Evolutionary conservation across 2,888 invertebrate genomes (phyloP).

Genomic region (Idaea dimidiata): DNA sequence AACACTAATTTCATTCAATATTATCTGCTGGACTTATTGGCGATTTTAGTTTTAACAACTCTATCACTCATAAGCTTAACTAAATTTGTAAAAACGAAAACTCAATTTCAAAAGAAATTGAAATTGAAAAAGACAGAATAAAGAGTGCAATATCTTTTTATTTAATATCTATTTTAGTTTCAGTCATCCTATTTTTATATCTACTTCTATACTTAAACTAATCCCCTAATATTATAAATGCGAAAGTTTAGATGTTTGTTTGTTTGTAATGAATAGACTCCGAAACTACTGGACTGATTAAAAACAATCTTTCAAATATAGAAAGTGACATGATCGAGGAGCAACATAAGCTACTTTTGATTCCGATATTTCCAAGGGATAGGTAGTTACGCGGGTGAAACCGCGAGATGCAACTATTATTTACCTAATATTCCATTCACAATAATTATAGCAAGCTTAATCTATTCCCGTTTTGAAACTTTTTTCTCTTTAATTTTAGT

Average conservation of each 20-base stretch:
- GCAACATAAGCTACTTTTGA: no score
- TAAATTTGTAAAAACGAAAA: background rate
- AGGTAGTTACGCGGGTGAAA: no score
- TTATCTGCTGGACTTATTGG: conserved; percentile 26
- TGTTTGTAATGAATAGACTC: no score
- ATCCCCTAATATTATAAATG: no score
- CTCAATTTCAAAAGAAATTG: background rate
- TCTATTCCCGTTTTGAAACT: conserved; percentile 34
- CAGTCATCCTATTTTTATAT: no score
- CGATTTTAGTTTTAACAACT: background rate
- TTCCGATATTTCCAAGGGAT: no score
- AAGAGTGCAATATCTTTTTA: conserved; percentile 4
- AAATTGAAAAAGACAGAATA: conserved; percentile 5
- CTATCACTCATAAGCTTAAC: background rate
- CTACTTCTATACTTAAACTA: no score
- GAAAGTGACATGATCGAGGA: no score
- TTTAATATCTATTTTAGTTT: no score
- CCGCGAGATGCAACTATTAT: background rate
- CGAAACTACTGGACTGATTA: no score
- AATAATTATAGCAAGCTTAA: background rate
- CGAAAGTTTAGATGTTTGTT: no score
- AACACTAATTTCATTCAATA: conserved; percentile 29
- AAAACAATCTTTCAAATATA: no score
- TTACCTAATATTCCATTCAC: background rate
- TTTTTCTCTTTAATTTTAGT: conserved; percentile 25